Evolutionary conservation across 2,888 invertebrate genomes (phyloP).

Genomic region (Ephialtes manifestator): DNA sequence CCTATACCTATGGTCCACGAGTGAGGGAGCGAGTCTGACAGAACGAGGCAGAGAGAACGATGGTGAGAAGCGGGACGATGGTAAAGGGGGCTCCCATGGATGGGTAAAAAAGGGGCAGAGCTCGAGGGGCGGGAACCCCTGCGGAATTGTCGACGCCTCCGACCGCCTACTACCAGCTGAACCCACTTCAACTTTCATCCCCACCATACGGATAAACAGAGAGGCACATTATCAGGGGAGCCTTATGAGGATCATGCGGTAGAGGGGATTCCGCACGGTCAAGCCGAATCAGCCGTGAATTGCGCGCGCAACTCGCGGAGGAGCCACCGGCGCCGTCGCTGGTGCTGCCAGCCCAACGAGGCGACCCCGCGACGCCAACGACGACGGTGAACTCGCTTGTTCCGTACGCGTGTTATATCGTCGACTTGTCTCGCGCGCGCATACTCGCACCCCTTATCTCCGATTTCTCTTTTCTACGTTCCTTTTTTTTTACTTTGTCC

Average conservation of each 20-base stretch:
- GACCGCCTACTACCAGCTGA: slow-evolving; percentile 79
- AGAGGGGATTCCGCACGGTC: slow-evolving; percentile 51
- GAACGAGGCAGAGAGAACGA: slow-evolving; percentile 29
- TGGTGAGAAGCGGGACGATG: slow-evolving; percentile 41
- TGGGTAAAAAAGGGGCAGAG: slow-evolving; percentile 83
- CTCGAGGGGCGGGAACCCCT: slow-evolving; percentile 78
- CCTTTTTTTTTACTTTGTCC: neutral
- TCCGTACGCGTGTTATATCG: slow-evolving; percentile 55
- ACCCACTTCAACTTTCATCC: slow-evolving; percentile 76
- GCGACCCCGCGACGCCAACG: slow-evolving; percentile 46
- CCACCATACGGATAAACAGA: slow-evolving; percentile 55
- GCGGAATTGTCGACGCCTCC: slow-evolving; percentile 81
- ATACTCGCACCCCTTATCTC: slow-evolving; percentile 44
- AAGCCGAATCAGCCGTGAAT: slow-evolving; percentile 76
- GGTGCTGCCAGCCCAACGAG: slow-evolving; percentile 56
- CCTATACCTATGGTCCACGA: slow-evolving; percentile 54
- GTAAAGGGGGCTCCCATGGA: slow-evolving; percentile 60
- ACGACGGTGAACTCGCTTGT: slow-evolving; percentile 56
- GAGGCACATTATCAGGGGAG: slow-evolving; percentile 58
- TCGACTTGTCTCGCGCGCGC: slow-evolving; percentile 50
- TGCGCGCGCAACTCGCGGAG: slow-evolving; percentile 80
- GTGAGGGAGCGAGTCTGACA: slow-evolving; percentile 46
- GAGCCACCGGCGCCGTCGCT: slow-evolving; percentile 53
- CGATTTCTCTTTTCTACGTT: slow-evolving; percentile 32
- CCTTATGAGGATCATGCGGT: slow-evolving; percentile 38